Conservation (phyloP, 2,888 invertebrate genomes). For the Hirtodrosophila cameraria region DNA sequence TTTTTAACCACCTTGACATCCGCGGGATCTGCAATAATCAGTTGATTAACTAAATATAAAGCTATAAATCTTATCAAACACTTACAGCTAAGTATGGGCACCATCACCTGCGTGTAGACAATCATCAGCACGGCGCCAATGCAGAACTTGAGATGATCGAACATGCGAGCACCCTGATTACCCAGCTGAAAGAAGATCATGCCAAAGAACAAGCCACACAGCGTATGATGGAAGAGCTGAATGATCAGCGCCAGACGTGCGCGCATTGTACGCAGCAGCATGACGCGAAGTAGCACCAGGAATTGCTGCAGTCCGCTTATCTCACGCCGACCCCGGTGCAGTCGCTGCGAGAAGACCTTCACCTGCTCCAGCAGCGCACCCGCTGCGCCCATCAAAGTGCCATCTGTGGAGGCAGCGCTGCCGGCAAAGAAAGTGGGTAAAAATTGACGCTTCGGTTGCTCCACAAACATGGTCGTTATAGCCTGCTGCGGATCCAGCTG, state of each 20-base stretch:
- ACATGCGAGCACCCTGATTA: constrained; percentile 88
- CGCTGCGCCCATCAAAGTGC: constrained; percentile 70
- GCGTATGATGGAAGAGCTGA: constrained; percentile 87
- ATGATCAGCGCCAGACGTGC: constrained; percentile 87
- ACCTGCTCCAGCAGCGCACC: constrained; percentile 85
- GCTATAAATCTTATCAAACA: constrained; percentile 62
- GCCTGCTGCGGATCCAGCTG: constrained; percentile 83
- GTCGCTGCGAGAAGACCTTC: constrained; percentile 84
- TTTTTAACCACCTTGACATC: constrained; percentile 89
- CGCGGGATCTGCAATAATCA: constrained; percentile 86
- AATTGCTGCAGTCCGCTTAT: constrained; percentile 87
- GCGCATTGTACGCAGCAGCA: constrained; percentile 87
- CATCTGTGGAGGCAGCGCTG: constrained; percentile 70
- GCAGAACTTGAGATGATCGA: constrained; percentile 88
- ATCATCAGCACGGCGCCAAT: constrained; percentile 88
- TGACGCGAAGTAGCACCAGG: constrained; percentile 86
- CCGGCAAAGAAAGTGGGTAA: constrained; percentile 63
- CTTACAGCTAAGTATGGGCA: constrained; percentile 89
- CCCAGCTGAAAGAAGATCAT: constrained; percentile 87
- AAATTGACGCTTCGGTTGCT: constrained; percentile 71
- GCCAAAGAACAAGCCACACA: constrained; percentile 86
- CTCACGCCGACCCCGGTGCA: constrained; percentile 83
- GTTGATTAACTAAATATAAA: too few species aligned
- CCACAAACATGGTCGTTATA: constrained; percentile 81
- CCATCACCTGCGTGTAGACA: constrained; percentile 89